Base-by-base conservation (phyloP, 2,113 vertebrate genomes). In the Hippocampus barbouri region DNA sequence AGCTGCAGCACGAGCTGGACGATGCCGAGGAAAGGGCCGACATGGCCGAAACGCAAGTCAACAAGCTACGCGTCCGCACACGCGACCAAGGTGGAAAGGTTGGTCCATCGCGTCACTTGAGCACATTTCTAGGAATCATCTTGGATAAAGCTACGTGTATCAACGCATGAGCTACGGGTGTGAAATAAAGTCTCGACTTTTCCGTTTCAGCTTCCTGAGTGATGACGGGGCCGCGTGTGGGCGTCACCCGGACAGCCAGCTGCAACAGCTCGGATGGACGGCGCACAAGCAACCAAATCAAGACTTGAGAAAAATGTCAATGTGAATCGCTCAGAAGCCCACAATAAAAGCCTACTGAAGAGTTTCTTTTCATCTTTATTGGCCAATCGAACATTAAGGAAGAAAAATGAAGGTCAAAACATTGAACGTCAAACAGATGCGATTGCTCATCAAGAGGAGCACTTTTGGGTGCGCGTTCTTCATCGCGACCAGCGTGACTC, bases 11-110 rank as follows among this genome's bases (percentile, higher is more conserved):
- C 0, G 95, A 96, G 83, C 85, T 97, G 43, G 95, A 97, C 0
- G 95, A 97, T 0, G 95, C 95, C 0, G 96, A 95, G 83, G 96
- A 97, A 20, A 89, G 96, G 0, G 97, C 95, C 0, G 95, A 97
- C 65, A 91, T 89, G 0, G 97, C 97, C 0, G 95, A 98, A 87
- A 87, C 91, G 0, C 95, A 98, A 88, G 95, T 94, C 86, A 98
- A 98, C 90, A 97, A 98, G 88, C 90, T 98, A 62, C 92, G 95
- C 0, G 85, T 90, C 2, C 93, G 94, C 81, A 94, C 92, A 70
- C 90, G 94, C 18, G 95, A 95, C 86, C 88, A 90, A 89, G 83
- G 94, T 80, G 23, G 88, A 82, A 98, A 98, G 95, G 95, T 96
- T n/a, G 15, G 82, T 51, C 27, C 11, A n/a, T 11, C 27, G 20